Conservation (phyloP, 2,113 vertebrate genomes). For the Delphinapterus leucas region DNA sequence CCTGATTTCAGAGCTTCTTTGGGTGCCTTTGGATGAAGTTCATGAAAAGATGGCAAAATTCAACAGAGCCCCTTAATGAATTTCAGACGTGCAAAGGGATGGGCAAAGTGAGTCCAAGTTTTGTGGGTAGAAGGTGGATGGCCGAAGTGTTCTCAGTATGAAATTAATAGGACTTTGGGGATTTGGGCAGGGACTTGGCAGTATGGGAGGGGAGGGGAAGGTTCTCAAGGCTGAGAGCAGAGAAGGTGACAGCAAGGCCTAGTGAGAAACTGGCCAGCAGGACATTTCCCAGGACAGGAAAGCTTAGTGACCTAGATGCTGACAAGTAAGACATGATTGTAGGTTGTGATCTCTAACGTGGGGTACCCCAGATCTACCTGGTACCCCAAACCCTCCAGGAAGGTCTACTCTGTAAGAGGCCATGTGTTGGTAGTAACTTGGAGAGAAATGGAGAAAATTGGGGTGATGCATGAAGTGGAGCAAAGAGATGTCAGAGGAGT, state of each 20-base stretch:
- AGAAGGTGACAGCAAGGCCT: background rate
- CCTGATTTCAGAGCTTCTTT: background rate
- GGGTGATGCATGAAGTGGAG: background rate
- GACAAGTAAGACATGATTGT: background rate
- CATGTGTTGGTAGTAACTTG: background rate
- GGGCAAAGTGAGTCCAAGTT: background rate
- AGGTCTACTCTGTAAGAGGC: background rate
- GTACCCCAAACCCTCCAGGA: background rate
- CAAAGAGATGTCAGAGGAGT: background rate
- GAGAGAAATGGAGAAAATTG: background rate
- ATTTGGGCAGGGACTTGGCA: background rate
- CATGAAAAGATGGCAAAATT: background rate
- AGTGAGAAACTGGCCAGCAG: accelerated
- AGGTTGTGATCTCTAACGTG: background rate
- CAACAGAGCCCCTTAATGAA: background rate
- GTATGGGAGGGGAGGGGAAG: background rate
- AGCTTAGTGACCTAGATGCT: background rate
- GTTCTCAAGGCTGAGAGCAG: background rate
- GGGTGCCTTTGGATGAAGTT: background rate
- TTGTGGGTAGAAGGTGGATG: background rate
- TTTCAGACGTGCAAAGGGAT: background rate
- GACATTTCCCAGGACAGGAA: background rate
- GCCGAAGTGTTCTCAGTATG: background rate
- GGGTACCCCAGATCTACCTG: background rate
- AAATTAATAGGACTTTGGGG: background rate